Evolutionary conservation across 2,888 invertebrate species (phyloP).

Genomic region (Autographa gamma): DNA sequence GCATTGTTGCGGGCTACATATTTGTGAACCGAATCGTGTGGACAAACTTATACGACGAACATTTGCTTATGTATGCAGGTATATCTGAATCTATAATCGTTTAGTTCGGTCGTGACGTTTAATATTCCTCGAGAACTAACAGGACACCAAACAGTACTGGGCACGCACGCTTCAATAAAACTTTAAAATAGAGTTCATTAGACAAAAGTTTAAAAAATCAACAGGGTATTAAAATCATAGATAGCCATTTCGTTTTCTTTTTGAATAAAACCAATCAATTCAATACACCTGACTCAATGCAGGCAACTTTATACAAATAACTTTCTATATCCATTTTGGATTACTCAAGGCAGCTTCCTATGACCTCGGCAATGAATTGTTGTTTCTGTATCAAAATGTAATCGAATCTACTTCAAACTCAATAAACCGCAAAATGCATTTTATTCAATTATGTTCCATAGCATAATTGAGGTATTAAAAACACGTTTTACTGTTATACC

Average conservation of each 20-base stretch:
- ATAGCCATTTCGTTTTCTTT: no score
- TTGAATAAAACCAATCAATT: constrained; percentile 13
- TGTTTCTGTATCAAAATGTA: not conserved
- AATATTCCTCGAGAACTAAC: constrained; percentile 20
- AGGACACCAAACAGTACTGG: constrained; percentile 1
- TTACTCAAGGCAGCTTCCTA: not conserved
- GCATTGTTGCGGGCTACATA: constrained; percentile 37
- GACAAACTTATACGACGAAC: constrained; percentile 20
- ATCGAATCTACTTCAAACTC: not conserved
- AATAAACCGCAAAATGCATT: not conserved
- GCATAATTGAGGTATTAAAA: constrained; percentile 1
- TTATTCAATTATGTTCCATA: not conserved
- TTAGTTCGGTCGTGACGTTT: constrained; percentile 12
- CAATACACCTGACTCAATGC: constrained; percentile 39
- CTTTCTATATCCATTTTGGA: constrained; percentile 16
- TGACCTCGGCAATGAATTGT: not conserved
- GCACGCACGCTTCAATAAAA: not conserved
- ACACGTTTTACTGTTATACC: not conserved
- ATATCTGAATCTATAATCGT: constrained; percentile 7
- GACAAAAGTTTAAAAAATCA: no score
- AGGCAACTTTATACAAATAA: constrained; percentile 23
- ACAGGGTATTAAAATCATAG: no score
- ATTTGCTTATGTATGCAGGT: constrained; percentile 4
- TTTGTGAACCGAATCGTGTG: constrained; percentile 27
- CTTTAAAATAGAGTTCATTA: not conserved